A percentile compares a stretch with the other conserved stretches of the same genome.
Conservation (phyloP, 2,113 vertebrate genomes). For the Uropsilus gracilis region DNA sequence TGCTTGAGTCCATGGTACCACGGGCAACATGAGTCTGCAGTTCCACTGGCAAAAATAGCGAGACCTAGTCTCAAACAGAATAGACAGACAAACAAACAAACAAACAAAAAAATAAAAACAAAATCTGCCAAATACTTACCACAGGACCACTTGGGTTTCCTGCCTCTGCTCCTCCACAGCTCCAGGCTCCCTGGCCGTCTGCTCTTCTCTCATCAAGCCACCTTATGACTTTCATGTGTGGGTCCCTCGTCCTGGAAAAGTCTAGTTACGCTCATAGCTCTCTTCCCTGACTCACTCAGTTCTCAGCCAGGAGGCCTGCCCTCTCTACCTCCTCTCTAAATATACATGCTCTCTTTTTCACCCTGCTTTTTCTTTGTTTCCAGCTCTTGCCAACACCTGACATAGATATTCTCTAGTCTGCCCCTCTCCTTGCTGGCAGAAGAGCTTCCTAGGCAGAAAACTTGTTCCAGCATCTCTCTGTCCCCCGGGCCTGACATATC, state of each 20-base stretch:
- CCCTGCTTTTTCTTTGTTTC: background rate
- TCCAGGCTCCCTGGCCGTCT: background rate
- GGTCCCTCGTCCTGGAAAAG: background rate
- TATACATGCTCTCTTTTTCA: background rate
- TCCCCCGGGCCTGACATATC: no score
- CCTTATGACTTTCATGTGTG: accelerated
- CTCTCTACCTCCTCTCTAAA: background rate
- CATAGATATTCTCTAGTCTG: background rate
- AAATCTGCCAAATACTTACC: background rate
- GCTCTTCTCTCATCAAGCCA: background rate
- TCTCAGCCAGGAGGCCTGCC: background rate
- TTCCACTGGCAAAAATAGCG: no score
- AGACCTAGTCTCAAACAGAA: no score
- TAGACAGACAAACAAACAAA: no score
- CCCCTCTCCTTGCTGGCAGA: background rate
- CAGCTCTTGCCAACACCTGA: background rate
- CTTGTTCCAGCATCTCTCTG: background rate
- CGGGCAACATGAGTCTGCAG: no score
- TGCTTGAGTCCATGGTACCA: no score
- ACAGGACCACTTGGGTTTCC: background rate
- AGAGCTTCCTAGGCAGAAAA: background rate
- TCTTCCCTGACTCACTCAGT: background rate
- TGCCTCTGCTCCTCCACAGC: background rate
- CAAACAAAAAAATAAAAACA: no score
- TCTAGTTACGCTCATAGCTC: background rate